phyloP scores from a whole-genome alignment of 2,797 vertebrate species.

The Spheniscus humboldti region DNA sequence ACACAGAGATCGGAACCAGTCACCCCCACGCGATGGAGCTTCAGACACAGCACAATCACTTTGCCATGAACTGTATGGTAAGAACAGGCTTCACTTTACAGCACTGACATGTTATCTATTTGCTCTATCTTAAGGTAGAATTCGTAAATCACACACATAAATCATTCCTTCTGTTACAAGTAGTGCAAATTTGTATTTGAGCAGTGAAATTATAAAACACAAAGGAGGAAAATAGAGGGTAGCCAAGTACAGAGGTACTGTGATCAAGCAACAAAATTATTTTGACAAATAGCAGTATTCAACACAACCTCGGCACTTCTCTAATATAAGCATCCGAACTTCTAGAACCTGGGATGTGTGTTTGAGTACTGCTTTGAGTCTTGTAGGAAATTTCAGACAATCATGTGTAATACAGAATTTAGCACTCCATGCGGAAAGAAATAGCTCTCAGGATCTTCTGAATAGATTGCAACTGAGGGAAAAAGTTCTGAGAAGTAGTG shows the following conservation, averaged over 20 bases:
- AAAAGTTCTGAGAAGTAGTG: not conserved
- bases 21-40: slow-evolving; percentile 95
- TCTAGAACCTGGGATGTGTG: not conserved
- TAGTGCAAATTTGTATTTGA: not conserved
- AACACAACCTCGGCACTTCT: not conserved
- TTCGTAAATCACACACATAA: not conserved
- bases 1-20: slow-evolving; percentile 97
- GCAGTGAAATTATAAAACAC: not conserved
- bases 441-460: not conserved
- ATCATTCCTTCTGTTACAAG: not conserved
- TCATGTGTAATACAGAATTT: not conserved
- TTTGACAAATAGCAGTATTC: not conserved
- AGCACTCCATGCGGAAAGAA: not conserved
- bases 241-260: not conserved
- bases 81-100: slow-evolving; percentile 49
- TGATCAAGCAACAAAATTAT: not conserved
- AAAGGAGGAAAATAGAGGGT: not conserved
- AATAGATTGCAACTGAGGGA: not conserved
- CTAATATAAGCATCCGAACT: not conserved
- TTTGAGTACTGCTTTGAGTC: not conserved
- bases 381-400: not conserved
- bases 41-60: slow-evolving; percentile 99
- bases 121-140: not conserved
- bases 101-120: accelerated
- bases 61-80: slow-evolving; percentile 99